Percentiles rank a stretch among this genome's conserved stretches.
phyloP scores from a whole-genome alignment of 2,113 vertebrate species.

The Nothoprocta pentlandii region DNA sequence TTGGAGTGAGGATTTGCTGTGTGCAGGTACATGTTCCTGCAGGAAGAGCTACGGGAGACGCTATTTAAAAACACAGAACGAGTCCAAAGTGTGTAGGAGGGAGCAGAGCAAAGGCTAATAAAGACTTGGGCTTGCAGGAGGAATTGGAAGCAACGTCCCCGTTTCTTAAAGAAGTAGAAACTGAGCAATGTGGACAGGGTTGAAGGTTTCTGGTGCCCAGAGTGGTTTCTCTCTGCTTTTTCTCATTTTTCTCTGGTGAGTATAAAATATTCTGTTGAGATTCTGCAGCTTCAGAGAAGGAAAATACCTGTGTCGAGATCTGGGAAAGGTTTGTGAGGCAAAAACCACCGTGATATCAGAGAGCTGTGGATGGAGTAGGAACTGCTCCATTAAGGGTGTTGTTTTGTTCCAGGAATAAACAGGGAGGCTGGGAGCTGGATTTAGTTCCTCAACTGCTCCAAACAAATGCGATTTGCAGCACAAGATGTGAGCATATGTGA shows the following conservation, averaged over 20 bases:
- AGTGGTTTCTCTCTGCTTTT: background rate
- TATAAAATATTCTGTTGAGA: background rate
- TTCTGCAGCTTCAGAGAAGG: background rate
- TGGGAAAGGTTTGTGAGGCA: background rate
- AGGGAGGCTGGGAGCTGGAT: background rate
- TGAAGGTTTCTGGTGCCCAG: background rate
- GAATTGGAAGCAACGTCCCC: constrained; percentile 20
- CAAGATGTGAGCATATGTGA: background rate
- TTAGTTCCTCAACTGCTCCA: constrained; percentile 7
- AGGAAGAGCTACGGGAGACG: background rate
- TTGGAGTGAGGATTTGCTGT: background rate
- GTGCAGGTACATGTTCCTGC: background rate
- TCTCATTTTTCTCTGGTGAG: background rate
- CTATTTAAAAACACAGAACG: background rate
- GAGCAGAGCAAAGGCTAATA: background rate
- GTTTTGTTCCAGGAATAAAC: background rate
- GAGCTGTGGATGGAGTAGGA: background rate
- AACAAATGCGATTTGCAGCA: background rate
- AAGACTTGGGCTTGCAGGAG: background rate
- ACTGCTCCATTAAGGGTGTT: background rate
- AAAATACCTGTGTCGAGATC: background rate
- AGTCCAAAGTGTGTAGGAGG: background rate
- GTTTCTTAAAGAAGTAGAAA: constrained; percentile 32
- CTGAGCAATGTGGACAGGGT: background rate
- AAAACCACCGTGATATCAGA: background rate